Evolutionary conservation across 23 tunicate species (phyloP).

Genomic region (Styela clava): DNA sequence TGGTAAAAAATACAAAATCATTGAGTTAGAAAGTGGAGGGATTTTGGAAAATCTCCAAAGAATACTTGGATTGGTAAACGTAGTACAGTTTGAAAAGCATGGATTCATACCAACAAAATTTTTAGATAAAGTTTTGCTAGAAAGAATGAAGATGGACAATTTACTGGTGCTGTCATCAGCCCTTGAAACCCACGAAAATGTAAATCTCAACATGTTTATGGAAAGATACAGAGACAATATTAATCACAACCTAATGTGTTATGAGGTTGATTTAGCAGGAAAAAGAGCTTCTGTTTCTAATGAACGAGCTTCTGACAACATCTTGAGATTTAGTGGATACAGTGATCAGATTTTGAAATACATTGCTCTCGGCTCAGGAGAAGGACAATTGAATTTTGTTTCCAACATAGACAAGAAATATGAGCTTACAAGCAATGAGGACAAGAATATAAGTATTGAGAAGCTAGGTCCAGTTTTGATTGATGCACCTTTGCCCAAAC

Average conservation of each 20-base stretch:
- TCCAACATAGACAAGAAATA: slow-evolving; percentile 36
- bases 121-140: slow-evolving; percentile 21
- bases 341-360: slow-evolving; percentile 53
- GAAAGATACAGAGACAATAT: slow-evolving; percentile 26
- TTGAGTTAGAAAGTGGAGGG: slow-evolving; percentile 58
- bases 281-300: slow-evolving; percentile 10
- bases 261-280: slow-evolving; percentile 43
- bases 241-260: slow-evolving; percentile 26
- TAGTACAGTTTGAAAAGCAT: not conserved
- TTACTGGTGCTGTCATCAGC: slow-evolving; percentile 25
- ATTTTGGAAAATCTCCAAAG: slow-evolving; percentile 42
- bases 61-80: slow-evolving; percentile 22
- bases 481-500: not conserved
- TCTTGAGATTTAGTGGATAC: slow-evolving; percentile 35
- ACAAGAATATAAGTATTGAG: not conserved
- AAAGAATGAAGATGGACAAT: slow-evolving; percentile 30
- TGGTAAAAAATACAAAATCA: not conserved
- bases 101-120: slow-evolving; percentile 8
- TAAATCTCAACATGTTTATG: slow-evolving; percentile 20
- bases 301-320: not conserved
- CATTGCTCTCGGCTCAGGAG: slow-evolving; percentile 46
- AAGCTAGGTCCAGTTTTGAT: slow-evolving; percentile 4
- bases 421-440: not conserved
- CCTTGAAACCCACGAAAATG: slow-evolving; percentile 1
- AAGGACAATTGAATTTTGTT: slow-evolving; percentile 35